Conservation (phyloP, 2,888 invertebrate genomes). For the Laothoe populi region DNA sequence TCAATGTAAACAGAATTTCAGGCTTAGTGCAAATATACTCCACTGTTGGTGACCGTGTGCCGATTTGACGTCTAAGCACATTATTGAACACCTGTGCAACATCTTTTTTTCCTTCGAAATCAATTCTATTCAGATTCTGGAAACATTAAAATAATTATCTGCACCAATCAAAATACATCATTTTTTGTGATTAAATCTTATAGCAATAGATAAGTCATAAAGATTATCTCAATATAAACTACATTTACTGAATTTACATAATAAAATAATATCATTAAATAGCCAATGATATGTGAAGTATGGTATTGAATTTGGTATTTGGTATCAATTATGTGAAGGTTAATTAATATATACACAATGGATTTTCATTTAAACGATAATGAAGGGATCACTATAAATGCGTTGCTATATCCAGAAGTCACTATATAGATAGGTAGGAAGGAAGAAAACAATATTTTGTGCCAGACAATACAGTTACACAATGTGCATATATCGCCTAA, state of each 20-base stretch:
- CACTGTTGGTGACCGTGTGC: constrained; percentile 98
- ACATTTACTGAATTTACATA: background rate
- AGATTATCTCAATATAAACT: background rate
- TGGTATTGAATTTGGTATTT: background rate
- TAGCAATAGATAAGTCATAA: background rate
- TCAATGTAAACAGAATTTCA: constrained; percentile 97
- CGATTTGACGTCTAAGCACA: constrained; percentile 98
- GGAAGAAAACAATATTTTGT: too few relatives aligned
- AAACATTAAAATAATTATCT: constrained; percentile 33
- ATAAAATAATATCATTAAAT: background rate
- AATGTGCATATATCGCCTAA: too few relatives aligned
- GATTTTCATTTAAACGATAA: too few relatives aligned
- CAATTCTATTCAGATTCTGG: constrained; percentile 89
- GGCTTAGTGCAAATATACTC: constrained; percentile 99
- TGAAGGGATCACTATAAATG: too few relatives aligned
- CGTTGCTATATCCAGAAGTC: too few relatives aligned
- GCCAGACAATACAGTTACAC: too few relatives aligned
- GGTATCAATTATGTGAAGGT: background rate
- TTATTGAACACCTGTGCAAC: constrained; percentile 99
- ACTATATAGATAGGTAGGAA: too few relatives aligned
- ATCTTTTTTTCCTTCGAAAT: constrained; percentile 98
- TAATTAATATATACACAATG: too few relatives aligned
- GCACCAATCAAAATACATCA: background rate
- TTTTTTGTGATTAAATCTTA: background rate
- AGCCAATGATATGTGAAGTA: background rate